Base-by-base conservation (phyloP, 2,797 vertebrate species). In the Malurus leucopterus region DNA sequence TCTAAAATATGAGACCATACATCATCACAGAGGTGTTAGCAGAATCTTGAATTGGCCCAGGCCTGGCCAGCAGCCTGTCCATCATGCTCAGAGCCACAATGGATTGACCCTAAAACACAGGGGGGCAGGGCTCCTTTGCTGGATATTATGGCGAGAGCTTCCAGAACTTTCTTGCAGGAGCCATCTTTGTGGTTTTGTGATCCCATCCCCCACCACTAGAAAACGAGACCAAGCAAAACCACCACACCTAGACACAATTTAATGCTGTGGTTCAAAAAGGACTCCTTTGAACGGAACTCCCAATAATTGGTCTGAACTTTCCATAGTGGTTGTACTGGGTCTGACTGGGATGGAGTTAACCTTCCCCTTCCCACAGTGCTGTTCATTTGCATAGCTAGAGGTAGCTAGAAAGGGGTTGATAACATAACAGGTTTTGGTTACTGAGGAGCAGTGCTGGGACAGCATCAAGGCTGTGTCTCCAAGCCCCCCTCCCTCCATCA, bases 321-420 rank as follows among this genome's bases (percentile, higher is more conserved):
- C 58, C 13, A 4, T 9, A 18, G n/a, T 5, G 5, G 4, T 13
- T 63, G 4, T 27, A 8, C 8, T 49, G 11, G 4, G 15, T 44
- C 44, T 17, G 23, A 4, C 17, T 10, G 5, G 32, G 38, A 20
- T 15, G 23, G 41, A 67, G 11, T 17, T 44, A 50, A 14, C 15
- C 13, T 53, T 38, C 19, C 1, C 1, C 13, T 1, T 6, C 17
- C 55, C 32, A 22, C 2, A 23, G 4, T 26, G 30, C 19, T 69
- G 22, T 12, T 10, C 6, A 18, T 58, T n/a, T 26, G 2, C 20
- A 11, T 6, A 21, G 20, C 15, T 54, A 44, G 6, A 24, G 20
- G 11, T 55, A 40, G 5, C 11, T 44, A 53, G n/a, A 44, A 63
- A 47, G 15, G 12, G 26, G 13, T 16, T 32, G 20, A 47, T 26